Evolutionary conservation across 2,113 vertebrate genomes (phyloP).

Genomic region (Phodopus roborovskii): DNA sequence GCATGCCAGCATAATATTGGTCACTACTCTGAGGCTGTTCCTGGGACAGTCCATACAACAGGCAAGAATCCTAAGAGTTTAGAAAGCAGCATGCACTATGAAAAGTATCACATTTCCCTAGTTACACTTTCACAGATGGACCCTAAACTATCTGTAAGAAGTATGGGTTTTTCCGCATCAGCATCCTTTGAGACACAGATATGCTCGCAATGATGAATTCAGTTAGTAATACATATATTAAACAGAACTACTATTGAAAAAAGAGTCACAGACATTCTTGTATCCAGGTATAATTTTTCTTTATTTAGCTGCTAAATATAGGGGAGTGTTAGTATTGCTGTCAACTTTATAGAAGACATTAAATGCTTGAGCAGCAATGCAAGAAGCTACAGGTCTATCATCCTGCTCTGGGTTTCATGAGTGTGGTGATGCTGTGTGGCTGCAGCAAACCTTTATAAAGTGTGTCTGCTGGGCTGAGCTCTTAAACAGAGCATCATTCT

Average conservation of each 20-base stretch:
- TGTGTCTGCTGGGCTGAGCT: conserved; percentile 64
- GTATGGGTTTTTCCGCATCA: too few species aligned
- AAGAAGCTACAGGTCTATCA: conserved; percentile 46
- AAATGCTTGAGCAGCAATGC: conserved; percentile 66
- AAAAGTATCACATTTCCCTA: neutral
- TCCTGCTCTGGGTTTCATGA: conserved; percentile 14
- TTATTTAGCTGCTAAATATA: conserved; percentile 82
- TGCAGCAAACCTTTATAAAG: conserved; percentile 43
- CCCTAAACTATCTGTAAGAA: neutral
- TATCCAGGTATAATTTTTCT: conserved; percentile 74
- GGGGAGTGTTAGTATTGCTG: conserved; percentile 64
- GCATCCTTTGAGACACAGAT: neutral
- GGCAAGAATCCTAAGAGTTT: neutral
- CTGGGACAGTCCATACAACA: neutral
- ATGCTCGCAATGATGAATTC: neutral
- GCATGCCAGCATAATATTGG: rapidly evolving
- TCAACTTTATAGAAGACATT: conserved; percentile 73
- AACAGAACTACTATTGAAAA: conserved; percentile 48
- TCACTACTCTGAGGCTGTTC: neutral
- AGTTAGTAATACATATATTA: neutral
- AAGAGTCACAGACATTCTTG: neutral
- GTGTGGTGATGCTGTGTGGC: conserved; percentile 42
- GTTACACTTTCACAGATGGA: neutral
- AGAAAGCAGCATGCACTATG: neutral
- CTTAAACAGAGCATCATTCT: conserved; percentile 35